phyloP scores from a whole-genome alignment of 2,888 invertebrate species.

The Watsonalla cultraria region DNA sequence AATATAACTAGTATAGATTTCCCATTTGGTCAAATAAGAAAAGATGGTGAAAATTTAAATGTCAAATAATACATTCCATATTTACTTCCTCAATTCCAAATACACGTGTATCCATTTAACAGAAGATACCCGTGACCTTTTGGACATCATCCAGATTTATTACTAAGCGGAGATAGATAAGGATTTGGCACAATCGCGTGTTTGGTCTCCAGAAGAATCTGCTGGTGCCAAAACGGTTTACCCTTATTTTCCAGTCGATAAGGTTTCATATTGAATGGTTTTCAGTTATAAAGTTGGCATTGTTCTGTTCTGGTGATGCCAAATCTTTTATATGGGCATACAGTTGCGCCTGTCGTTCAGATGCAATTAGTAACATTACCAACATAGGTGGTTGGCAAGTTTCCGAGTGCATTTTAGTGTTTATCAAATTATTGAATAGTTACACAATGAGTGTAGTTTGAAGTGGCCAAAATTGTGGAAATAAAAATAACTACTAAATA shows the following conservation, averaged over 20 bases:
- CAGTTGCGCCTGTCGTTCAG: slow-evolving; percentile 12
- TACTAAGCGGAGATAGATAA: slow-evolving; percentile 39
- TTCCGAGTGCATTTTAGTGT: too few species aligned
- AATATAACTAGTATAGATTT: too few species aligned
- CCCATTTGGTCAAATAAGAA: background rate
- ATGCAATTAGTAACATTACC: background rate
- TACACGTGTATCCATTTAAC: slow-evolving; percentile 19
- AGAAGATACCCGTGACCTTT: slow-evolving; percentile 27
- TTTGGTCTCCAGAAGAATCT: slow-evolving; percentile 35
- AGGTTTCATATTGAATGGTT: slow-evolving; percentile 12
- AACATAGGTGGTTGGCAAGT: too few species aligned
- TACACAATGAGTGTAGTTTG: too few species aligned
- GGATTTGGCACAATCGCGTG: slow-evolving; percentile 43
- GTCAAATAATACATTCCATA: background rate
- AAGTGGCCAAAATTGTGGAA: too few species aligned
- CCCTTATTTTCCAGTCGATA: slow-evolving; percentile 19
- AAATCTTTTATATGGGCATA: slow-evolving; percentile 31
- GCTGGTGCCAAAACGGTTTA: slow-evolving; percentile 15
- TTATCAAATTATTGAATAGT: too few species aligned
- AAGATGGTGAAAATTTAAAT: background rate
- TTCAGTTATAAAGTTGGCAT: background rate
- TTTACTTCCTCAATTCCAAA: slow-evolving; percentile 1
- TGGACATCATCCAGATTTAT: slow-evolving; percentile 50
- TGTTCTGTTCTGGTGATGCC: slow-evolving; percentile 15
- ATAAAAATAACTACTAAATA: too few species aligned